Conservation (phyloP, 2,797 vertebrate genomes). For the Labroides dimidiatus region DNA sequence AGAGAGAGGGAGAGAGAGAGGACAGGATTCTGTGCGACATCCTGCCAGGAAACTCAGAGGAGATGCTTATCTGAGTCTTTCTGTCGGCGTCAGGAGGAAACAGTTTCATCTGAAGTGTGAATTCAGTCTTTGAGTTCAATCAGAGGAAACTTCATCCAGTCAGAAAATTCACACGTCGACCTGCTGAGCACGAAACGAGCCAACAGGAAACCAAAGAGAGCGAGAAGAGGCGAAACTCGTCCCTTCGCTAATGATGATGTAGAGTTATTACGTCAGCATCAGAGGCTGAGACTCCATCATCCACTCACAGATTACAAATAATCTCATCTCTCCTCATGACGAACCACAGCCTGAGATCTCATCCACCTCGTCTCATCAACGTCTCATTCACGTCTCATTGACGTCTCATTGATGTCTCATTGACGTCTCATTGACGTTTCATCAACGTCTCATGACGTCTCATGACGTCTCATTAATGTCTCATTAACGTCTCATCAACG, state of each 20-base stretch:
- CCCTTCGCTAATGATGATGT: background rate
- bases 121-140: no score
- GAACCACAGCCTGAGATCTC: background rate
- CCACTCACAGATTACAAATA: constrained; percentile 1
- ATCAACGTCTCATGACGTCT: no score
- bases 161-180: no score
- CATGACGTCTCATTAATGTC: no score
- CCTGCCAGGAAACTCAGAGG: background rate
- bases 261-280: background rate
- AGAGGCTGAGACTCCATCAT: background rate
- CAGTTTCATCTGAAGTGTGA: no score
- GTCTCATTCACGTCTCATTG: constrained; percentile 29
- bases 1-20: background rate
- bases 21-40: background rate
- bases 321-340: constrained; percentile 10
- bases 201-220: no score
- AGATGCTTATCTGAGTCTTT: background rate
- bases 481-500: no score
- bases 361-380: no score
- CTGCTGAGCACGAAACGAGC: no score
- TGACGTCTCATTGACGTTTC: constrained; percentile 24
- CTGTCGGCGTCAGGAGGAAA: background rate
- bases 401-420: no score
- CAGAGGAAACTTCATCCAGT: no score
- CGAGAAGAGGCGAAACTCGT: background rate